phyloP scores from a whole-genome alignment of 2,888 invertebrate species.

The Frankliniella fusca region DNA sequence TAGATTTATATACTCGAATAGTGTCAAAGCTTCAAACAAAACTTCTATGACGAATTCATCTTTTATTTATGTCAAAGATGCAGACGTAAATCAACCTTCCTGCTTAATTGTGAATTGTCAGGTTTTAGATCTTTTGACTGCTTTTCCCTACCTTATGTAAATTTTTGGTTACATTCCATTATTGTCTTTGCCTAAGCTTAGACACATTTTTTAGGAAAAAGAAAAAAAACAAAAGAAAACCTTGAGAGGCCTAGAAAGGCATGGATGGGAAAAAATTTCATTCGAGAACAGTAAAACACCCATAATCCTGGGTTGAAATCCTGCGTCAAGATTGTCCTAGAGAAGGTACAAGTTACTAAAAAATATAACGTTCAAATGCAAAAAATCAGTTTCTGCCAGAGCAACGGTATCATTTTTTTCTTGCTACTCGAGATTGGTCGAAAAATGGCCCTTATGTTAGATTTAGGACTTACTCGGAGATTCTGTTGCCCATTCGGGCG shows the following conservation, averaged over 20 bases:
- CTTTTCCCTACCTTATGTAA: neutral
- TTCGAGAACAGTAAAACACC: too few species aligned
- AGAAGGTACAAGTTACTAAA: neutral
- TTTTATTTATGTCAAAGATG: neutral
- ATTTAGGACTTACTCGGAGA: neutral
- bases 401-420: neutral
- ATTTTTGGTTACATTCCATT: constrained; percentile 20
- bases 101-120: neutral
- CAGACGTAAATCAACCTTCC: neutral
- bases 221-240: neutral
- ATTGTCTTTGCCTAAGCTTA: neutral
- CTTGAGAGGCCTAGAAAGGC: neutral
- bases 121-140: constrained; percentile 2
- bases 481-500: neutral
- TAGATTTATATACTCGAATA: constrained; percentile 23
- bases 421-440: too few species aligned
- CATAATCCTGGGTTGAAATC: too few species aligned
- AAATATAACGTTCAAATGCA: neutral
- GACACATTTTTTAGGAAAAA: constrained; percentile 5
- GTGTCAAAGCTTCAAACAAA: constrained; percentile 13
- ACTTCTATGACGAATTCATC: neutral
- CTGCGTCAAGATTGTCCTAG: too few species aligned
- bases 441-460: too few species aligned
- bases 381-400: neutral
- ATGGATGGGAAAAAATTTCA: too few species aligned